Evolutionary conservation across 2,888 invertebrate genomes (phyloP), one percentile per base, ranked within the genome.

Genomic region (Spicauda simplicius): DNA sequence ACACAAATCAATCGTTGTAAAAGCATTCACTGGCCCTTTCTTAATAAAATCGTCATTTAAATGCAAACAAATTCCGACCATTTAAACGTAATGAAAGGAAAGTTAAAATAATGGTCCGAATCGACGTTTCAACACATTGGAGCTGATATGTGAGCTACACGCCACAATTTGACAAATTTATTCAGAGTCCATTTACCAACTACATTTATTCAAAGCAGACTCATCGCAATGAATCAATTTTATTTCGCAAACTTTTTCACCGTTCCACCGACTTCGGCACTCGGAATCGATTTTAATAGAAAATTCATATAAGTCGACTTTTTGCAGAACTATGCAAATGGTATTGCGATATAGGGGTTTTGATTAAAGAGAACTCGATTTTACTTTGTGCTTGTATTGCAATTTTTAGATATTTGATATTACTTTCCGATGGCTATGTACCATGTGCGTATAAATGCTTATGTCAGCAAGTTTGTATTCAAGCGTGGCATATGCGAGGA

Each of bases 211-310:
- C 59, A 59, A 48, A 59, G 60, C n/a, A n/a, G 30, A 45, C 54
- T 55, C 56, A 53, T 48, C n/a, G 54, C 60, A 54, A 66, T 66
- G 55, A 66, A 66, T 66, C 66, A 66, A 55, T 66, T 66, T 66
- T 60, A 66, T 55, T 60, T 60, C 55, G 48, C 41, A 66, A 66
- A 55, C 61, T 66, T 55, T 66, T 66, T 66, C 55, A 61, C 41
- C 55, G 33, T 54, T 50, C 66, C 30, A 25, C 33, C 11, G 52
- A 61, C 18, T 50, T 60, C 50, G 58, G 45, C 58, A 48, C 50
- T 60, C 30, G n/a, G 60, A 18, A 50, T 60, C 60, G 60, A 60
- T 60, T 60, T 30, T 50, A 3, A 50, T 60, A 60, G 50, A 60
- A 60, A 60, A 60, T 60, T 60, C 60, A 50, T 30, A 18, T 48